phyloP scores from a whole-genome alignment of 2,113 vertebrate species.

The Myiagra hebetior region DNA sequence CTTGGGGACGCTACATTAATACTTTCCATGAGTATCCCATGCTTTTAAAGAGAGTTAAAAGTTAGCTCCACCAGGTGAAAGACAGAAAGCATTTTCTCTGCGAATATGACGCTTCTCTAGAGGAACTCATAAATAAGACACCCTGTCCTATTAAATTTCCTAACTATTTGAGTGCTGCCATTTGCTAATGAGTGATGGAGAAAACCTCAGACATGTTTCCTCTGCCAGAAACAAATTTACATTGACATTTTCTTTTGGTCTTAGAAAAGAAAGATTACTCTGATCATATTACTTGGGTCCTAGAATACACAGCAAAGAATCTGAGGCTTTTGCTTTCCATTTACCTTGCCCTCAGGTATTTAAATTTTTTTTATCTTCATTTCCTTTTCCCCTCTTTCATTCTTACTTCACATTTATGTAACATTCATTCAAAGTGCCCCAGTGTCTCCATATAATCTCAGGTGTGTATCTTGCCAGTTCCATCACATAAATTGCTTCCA shows the following conservation, averaged over 20 bases:
- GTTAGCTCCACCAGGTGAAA: background rate
- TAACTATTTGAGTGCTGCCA: background rate
- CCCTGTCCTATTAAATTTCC: background rate
- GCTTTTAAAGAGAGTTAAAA: background rate
- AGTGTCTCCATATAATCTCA: background rate
- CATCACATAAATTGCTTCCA: background rate
- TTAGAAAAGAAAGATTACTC: background rate
- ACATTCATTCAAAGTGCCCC: background rate
- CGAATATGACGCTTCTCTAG: background rate
- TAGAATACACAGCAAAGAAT: background rate
- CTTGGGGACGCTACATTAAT: accelerated
- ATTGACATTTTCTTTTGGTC: background rate
- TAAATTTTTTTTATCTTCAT: background rate
- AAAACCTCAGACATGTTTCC: background rate
- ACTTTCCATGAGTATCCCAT: background rate
- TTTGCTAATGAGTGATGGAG: background rate
- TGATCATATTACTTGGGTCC: background rate
- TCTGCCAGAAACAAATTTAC: background rate
- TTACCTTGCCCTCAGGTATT: background rate
- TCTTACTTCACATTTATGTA: background rate
- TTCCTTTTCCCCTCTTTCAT: background rate
- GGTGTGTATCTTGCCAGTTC: background rate
- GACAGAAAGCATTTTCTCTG: background rate
- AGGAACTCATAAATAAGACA: background rate
- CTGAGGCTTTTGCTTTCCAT: background rate